phyloP scores from a whole-genome alignment of 2,113 vertebrate genomes.

The Oreochromis spilurus region DNA sequence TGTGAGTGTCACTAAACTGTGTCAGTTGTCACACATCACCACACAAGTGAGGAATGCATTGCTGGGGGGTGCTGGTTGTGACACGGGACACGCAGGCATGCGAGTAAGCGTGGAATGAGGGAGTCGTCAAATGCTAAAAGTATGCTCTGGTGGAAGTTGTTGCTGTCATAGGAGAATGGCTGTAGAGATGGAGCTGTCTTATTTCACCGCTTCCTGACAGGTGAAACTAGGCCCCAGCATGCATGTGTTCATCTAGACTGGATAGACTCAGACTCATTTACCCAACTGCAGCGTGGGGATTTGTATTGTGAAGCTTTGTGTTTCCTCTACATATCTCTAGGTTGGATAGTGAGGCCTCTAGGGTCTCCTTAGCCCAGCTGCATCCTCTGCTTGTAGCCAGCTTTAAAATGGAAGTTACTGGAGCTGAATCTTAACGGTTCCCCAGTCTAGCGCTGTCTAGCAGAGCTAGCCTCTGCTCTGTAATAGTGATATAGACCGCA shows the following conservation, averaged over 20 bases:
- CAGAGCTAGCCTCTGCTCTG: not conserved
- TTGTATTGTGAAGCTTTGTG: slow-evolving; percentile 32
- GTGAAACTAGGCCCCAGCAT: slow-evolving; percentile 7
- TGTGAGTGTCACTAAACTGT: slow-evolving; percentile 58
- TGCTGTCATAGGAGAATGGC: slow-evolving; percentile 42
- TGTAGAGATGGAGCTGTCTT: slow-evolving; percentile 34
- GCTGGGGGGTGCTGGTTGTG: slow-evolving; percentile 8
- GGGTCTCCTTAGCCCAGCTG: slow-evolving; percentile 59
- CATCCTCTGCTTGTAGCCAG: slow-evolving; percentile 52
- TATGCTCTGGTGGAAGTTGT: slow-evolving; percentile 33
- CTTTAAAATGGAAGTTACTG: slow-evolving; percentile 47
- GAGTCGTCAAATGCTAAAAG: slow-evolving; percentile 36
- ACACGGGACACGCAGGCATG: slow-evolving; percentile 47
- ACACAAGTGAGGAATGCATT: slow-evolving; percentile 43
- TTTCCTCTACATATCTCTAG: slow-evolving; percentile 47
- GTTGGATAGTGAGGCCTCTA: slow-evolving; percentile 37
- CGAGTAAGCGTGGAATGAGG: not conserved
- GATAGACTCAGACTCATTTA: not conserved
- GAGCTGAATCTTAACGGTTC: slow-evolving; percentile 50
- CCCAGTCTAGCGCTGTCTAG: not conserved
- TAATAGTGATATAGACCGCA: not conserved
- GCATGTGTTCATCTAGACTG: slow-evolving; percentile 12
- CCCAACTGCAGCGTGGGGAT: slow-evolving; percentile 17
- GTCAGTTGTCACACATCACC: slow-evolving; percentile 66
- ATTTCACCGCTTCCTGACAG: slow-evolving; percentile 43